Percentiles rank a stretch among this genome's conserved stretches.
These are phyloP conservation scores for Drosophila willistoni DNA, from an alignment of 1,140 invertebrate species.

Conservation along the genomic window DNA sequence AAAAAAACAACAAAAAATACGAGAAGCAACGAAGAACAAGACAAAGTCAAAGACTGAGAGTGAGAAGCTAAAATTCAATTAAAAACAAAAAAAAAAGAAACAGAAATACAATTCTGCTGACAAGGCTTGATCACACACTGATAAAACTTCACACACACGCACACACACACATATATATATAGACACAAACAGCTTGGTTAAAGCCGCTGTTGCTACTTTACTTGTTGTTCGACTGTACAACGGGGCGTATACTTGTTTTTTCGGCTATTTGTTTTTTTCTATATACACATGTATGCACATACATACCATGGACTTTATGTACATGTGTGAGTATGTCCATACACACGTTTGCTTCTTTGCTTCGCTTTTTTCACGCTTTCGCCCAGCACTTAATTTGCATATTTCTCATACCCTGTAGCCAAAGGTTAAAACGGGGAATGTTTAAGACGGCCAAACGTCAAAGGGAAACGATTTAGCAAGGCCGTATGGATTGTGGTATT, in stretches of 20 bases:
- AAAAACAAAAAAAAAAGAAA: conserved; percentile 72
- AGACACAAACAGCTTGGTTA: background rate
- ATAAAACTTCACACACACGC: conserved; percentile 15
- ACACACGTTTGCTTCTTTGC: conserved; percentile 30
- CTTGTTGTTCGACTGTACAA: conserved; percentile 64
- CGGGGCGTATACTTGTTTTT: conserved; percentile 77
- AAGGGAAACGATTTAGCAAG: too few relatives aligned
- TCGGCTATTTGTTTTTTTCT: conserved; percentile 37
- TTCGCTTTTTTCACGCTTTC: conserved; percentile 73
- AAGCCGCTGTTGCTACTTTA: conserved; percentile 16
- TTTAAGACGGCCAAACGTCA: background rate
- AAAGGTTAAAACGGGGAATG: background rate
- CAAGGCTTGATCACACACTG: conserved; percentile 44
- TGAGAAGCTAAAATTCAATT: conserved; percentile 69
- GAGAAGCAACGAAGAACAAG: conserved; percentile 41
- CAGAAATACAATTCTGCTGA: conserved; percentile 37
- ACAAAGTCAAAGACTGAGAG: conserved; percentile 59
- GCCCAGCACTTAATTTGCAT: conserved; percentile 77
- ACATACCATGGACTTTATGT: conserved; percentile 47
- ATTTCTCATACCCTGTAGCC: conserved; percentile 67
- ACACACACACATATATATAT: conserved; percentile 2
- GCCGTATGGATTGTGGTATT: too few relatives aligned
- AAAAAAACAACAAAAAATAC: conserved; percentile 28
- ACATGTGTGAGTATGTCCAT: conserved; percentile 2
- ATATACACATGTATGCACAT: conserved; percentile 62